Conservation (phyloP, 2,113 vertebrate species). For the Terrapene triunguis region DNA sequence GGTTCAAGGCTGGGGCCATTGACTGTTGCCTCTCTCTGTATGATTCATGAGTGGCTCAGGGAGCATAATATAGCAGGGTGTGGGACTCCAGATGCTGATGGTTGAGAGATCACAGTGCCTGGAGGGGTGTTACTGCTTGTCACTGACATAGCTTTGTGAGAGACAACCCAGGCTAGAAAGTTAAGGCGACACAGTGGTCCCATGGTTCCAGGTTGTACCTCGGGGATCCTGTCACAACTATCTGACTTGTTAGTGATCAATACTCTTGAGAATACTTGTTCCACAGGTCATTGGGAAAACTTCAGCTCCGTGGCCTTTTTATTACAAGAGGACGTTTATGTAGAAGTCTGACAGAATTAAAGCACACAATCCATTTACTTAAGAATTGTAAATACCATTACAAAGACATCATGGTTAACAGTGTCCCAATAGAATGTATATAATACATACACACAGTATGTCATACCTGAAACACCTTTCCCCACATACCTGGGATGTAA, state of each 20-base stretch:
- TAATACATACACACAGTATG: background rate
- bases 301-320: background rate
- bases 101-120: too few species aligned
- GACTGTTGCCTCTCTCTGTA: too few species aligned
- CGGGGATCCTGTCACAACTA: too few species aligned
- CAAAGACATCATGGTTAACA: background rate
- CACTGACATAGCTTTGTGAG: too few species aligned
- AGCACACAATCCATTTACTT: background rate
- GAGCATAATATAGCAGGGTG: too few species aligned
- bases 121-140: too few species aligned
- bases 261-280: background rate
- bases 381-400: background rate
- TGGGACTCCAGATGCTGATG: too few species aligned
- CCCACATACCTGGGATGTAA: rapidly evolving
- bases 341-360: background rate
- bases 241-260: background rate
- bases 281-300: background rate
- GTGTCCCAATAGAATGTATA: background rate
- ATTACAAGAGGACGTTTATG: background rate
- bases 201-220: too few species aligned
- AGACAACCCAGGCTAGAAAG: too few species aligned
- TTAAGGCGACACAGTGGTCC: too few species aligned
- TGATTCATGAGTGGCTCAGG: too few species aligned
- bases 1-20: too few species aligned
- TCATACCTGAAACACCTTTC: background rate